phyloP scores from a whole-genome alignment of 2,888 invertebrate genomes.

The Drosophila anomalata region DNA sequence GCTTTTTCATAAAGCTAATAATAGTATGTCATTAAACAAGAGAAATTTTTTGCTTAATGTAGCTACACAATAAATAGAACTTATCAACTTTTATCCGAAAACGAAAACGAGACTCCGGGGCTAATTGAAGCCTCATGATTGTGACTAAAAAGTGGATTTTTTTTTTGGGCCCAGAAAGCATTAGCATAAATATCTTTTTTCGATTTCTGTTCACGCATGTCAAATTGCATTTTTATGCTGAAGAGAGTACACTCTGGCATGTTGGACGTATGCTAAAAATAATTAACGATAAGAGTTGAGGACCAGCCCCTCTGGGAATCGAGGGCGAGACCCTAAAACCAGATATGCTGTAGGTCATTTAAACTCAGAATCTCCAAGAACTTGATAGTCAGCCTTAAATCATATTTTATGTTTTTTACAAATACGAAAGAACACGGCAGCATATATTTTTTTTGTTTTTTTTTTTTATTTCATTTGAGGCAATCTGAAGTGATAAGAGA shows the following conservation, averaged over 20 bases:
- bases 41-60: constrained; percentile 41
- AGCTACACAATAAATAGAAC: constrained; percentile 36
- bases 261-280: constrained; percentile 44
- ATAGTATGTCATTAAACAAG: constrained; percentile 52
- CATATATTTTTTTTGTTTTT: constrained; percentile 13
- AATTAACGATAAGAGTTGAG: constrained; percentile 41
- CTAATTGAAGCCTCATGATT: constrained; percentile 14
- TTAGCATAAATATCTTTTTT: constrained; percentile 13
- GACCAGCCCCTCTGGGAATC: constrained; percentile 35
- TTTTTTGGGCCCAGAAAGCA: background rate
- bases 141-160: constrained; percentile 3
- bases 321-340: constrained; percentile 29
- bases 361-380: constrained; percentile 21
- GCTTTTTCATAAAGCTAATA: constrained; percentile 53
- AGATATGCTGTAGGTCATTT: constrained; percentile 29
- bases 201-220: constrained; percentile 5
- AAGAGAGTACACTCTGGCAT: constrained; percentile 1
- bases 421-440: constrained; percentile 5
- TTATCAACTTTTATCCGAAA: constrained; percentile 13
- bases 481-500: constrained; percentile 19
- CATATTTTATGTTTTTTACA: constrained; percentile 3
- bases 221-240: constrained; percentile 12
- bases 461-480: constrained; percentile 6
- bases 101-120: background rate
- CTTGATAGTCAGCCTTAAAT: background rate